Evolutionary conservation across 2,888 invertebrate species (phyloP), one percentile per base, ranked within the genome.

Genomic region (Mythimna loreyi): DNA sequence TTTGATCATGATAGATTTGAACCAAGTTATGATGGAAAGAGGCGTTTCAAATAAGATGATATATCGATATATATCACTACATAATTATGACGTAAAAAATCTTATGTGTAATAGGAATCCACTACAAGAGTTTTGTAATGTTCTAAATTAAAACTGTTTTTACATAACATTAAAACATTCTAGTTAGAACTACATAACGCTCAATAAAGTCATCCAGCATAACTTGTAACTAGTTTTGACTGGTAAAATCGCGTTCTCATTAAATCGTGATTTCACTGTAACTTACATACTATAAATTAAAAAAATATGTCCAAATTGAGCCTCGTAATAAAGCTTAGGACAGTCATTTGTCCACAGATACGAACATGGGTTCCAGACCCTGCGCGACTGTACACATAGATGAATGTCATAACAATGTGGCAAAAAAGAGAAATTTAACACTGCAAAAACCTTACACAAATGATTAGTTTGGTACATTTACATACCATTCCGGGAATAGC

Each of bases 401-500:
- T 36, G 11, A 49, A 65, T 55, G 19, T 40, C 63, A 52, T 58
- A 59, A 49, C 50, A 65, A 67, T 68, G 45, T 33, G 36, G 30
- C 53, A 63, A 63, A 67, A 55, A 69, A 52, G 50, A 74, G 50
- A 72, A 77, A 69, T 70, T 62, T 63, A 76, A 83, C 72, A 75
- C 72, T 80, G 75, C 69, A 58, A 73, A 77, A 73, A 58, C 62
- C 69, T 78, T 75, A 69, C 21, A 62, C 59, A 66, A 64, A 64
- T 70, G 66, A 72, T 72, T 67, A 57, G 67, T 78, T 57, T 80
- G 71, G 70, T 81, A 82, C 73, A 74, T 58, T 65, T 61, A 70
- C 58, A 63, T 68, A 77, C 84, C 78, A 69, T 47, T 58, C 23
- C 49, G 49, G 52, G 62, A 71, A 73, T 67, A 69, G 56, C 47